Percentiles rank a stretch among this genome's conserved stretches.
phyloP scores from a whole-genome alignment of 2,888 invertebrate genomes.

The Hemithea aestivaria region DNA sequence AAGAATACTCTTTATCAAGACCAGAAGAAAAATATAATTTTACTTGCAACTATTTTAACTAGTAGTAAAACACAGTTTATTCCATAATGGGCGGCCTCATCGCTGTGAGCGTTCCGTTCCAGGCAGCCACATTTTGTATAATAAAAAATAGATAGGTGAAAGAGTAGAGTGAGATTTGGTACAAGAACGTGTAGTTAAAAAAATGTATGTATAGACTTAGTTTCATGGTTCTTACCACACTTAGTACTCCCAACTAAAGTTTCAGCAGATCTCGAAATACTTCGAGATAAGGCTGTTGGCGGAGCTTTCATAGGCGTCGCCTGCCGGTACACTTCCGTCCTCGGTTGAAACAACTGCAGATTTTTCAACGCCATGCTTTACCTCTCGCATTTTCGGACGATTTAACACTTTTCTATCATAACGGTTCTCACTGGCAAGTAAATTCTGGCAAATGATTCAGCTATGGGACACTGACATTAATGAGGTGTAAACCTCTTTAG shows the following conservation, averaged over 20 bases:
- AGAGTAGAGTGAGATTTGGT: too few relatives aligned
- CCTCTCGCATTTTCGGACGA: constrained; percentile 32
- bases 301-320: constrained; percentile 64
- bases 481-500: constrained; percentile 9
- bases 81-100: too few relatives aligned
- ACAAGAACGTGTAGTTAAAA: too few relatives aligned
- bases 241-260: constrained; percentile 54
- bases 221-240: constrained; percentile 49
- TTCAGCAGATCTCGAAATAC: constrained; percentile 67
- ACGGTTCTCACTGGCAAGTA: not conserved
- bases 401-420: constrained; percentile 17
- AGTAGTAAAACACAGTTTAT: too few relatives aligned
- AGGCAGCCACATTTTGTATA: too few relatives aligned
- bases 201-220: too few relatives aligned
- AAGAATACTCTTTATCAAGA: too few relatives aligned
- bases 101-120: too few relatives aligned
- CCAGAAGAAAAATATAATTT: too few relatives aligned
- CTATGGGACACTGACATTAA: constrained; percentile 5
- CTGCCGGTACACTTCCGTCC: constrained; percentile 53
- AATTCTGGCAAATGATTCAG: constrained; percentile 4
- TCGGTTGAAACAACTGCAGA: constrained; percentile 58
- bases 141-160: too few relatives aligned
- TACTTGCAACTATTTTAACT: too few relatives aligned
- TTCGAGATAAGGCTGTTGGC: constrained; percentile 57
- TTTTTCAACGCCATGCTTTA: constrained; percentile 65